Conservation (phyloP, 2,888 invertebrate species). For the Opisthograptis luteolata region DNA sequence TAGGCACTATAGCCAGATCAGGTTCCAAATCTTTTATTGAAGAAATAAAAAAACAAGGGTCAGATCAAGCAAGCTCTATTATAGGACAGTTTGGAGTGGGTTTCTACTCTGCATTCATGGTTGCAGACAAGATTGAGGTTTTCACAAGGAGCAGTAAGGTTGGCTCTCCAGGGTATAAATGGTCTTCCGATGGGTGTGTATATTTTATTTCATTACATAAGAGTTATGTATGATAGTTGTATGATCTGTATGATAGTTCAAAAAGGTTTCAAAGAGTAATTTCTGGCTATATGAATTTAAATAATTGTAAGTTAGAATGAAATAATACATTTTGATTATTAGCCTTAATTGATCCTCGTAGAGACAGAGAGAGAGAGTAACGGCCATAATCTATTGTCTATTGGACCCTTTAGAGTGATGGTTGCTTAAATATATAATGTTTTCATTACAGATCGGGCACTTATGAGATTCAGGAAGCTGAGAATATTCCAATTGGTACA, state of each 20-base stretch:
- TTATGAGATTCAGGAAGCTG: constrained; percentile 94
- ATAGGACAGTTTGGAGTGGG: constrained; percentile 99
- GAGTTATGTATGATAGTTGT: no score
- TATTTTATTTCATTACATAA: not conserved
- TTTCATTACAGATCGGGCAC: constrained; percentile 87
- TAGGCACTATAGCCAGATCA: constrained; percentile 98
- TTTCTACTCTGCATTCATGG: constrained; percentile 99
- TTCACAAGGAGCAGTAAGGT: constrained; percentile 89
- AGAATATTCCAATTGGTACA: constrained; percentile 94
- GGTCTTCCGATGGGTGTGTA: constrained; percentile 95
- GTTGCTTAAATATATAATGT: no score
- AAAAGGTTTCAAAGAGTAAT: no score
- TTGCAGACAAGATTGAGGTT: constrained; percentile 97
- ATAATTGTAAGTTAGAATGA: no score
- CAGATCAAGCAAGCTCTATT: constrained; percentile 88
- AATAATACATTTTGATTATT: no score
- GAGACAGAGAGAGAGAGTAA: no score
- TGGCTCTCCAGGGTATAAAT: constrained; percentile 90
- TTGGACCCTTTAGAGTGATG: no score
- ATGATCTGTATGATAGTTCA: no score
- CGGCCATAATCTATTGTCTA: no score
- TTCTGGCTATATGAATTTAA: no score
- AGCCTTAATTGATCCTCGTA: no score
- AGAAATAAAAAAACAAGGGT: constrained; percentile 88
- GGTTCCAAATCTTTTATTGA: constrained; percentile 97